Base-by-base conservation (phyloP, 2,113 vertebrate genomes). In the Solea senegalensis region DNA sequence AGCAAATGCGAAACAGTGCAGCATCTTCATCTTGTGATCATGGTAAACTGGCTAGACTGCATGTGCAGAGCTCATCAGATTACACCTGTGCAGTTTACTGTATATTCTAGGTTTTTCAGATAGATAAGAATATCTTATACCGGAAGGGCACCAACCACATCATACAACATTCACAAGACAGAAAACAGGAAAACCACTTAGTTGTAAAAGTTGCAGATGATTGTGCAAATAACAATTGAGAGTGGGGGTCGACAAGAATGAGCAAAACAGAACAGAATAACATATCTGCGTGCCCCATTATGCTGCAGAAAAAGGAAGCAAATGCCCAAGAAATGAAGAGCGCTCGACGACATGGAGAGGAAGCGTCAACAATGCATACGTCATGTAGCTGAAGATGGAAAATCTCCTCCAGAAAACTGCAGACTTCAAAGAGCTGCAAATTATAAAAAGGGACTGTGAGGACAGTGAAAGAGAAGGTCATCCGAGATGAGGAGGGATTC, bases 351-450 rank as follows among this genome's bases (percentile, higher is more conserved):
- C 91, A 56, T 95, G 95, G 72, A 92, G 94, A 87, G 94, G 92
- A 87, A 95, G 95, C 0, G 91, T 94, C 89, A 96, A 94, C 63
- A 96, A 69, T 0, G 94, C 91, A 15, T 95, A 93, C 82, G 95
- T 95, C 94, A 96, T 95, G 86, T 95, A 95, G 72, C 95, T 94
- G 92, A 95, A 96, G 93, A 96, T 95, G 90, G 90, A 95, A 95
- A 8, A 96, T 96, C 90, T 96, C 95, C 64, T 94, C 94, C 85
- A 96, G 88, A 91, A 96, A 95, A 88, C 92, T 95, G 93, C 96
- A 93, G 88, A 96, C 95, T 91, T 96, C 94, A 86, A 95, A 96
- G 85, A 96, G 89, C 95, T 96, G 93, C 59, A 74, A 80, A 85
- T 85, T 67, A 85, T 59, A 76, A 95, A 95, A 93, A 0, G 56